Base-by-base conservation (phyloP, 1,140 invertebrate species). In the Teleogryllus occipitalis region DNA sequence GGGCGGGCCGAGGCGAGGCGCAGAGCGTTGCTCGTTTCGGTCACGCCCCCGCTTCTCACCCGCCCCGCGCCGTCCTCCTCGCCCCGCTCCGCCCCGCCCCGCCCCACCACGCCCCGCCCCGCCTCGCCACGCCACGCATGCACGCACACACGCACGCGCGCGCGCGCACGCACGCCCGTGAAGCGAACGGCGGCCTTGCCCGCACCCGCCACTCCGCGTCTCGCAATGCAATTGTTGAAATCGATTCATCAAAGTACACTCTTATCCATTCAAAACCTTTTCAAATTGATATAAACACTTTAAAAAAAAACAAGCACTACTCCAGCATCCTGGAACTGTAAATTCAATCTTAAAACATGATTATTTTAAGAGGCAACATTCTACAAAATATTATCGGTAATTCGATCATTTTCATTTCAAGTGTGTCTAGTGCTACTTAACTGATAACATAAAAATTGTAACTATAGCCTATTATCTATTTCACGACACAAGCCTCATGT, bases 401-500 rank as follows among this genome's bases (percentile, higher is more conserved):
- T 65, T 65, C 54, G 10, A 65, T 18, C 10, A 14, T 14, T 65
- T 65, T 65, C 10, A 7, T 65, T 65, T 65, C 54, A 65, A 65
- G 54, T 65, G 54, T 65, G 54, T 65, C 10, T 65, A 65, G 54
- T 65, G 54, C 54, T 65, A 65, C 18, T 65, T 65, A 14, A 65
- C 54, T 65, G 54, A 65, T 18, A 14, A 65, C 54, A 65, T 65
- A 65, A 65, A 65, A 65, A 65, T 65, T 65, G 54, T 65, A 65
- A 65, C 54, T 14, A 65, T 65, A 65, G 18, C 54, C 27, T 39
- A 39, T 65, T 65, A 65, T 65, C 54, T 65, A 10, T 14, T 65
- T 65, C 54, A 65, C 54, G 54, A 65, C 54, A 65, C 54, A 65
- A 65, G 54, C 54, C 54, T 65, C 54, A 65, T 65, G 54, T 65